Base-by-base conservation (phyloP, 2,113 vertebrate species). In the Eonycteris spelaea region DNA sequence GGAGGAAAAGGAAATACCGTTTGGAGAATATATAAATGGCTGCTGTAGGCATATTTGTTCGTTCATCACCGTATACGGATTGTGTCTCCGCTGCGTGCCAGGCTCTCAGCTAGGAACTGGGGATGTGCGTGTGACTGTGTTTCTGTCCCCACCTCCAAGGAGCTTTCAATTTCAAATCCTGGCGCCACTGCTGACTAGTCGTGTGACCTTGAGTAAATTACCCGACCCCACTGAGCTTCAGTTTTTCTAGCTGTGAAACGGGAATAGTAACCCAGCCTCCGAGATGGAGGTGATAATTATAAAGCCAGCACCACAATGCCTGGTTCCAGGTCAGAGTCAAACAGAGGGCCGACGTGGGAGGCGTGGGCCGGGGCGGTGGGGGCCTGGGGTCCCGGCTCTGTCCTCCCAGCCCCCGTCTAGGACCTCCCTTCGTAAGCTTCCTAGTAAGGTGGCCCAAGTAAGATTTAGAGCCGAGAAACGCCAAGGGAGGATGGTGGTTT, bases 291-390 rank as follows among this genome's bases (percentile, higher is more conserved):
- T 22, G 12, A 40, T 3, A 8, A 12, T 63, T 45, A n/a, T 22
- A 35, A 65, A 74, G 33, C 15, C 55, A 33, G 38, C 9, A 51
- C 43, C 10, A 6, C 19, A 7, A 65, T 15, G 79, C 48, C 67
- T 51, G 53, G 53, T 21, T 90, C 73, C 22, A 0, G 13, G 53
- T 59, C 53, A 71, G 30, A 38, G 28, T 67, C 45, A 48, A 26
- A 18, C 1, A 40, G n/a, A 51, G 48, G 33, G 61, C 55, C 16
- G 11, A 18, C 0, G 0, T 6, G 28, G 48, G 14, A 80, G 40
- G 73, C 12, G 0, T 6, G 19, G 26, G n/a, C 43, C 21, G 26
- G 78, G 59, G 14, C 86, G 5, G 0, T 0, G 21, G 71, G 3
- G 0, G 16, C 2, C 48, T n/a, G 7, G n/a, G 6, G 30, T 1